Base-by-base conservation (phyloP, 2,888 invertebrate species). In the Drosophila aldrichi region DNA sequence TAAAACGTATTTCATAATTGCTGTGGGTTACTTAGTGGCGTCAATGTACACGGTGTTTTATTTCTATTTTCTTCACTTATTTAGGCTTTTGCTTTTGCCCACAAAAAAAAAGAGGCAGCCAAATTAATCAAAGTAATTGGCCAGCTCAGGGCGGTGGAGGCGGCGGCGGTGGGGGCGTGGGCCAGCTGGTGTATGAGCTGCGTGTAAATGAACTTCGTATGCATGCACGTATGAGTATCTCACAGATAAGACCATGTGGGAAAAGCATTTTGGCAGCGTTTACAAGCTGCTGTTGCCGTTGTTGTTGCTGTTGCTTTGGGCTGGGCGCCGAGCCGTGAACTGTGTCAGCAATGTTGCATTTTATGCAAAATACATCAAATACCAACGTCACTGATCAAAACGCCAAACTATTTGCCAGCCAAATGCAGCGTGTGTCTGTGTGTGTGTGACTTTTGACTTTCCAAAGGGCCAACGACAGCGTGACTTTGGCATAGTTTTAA, bases 1-100 rank as follows among this genome's bases (percentile, higher is more conserved):
- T 88, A 77, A 86, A 83, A 49, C 75, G 77, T 81, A 82, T 89
- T 89, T 89, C 87, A 87, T 87, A 87, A 87, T 89, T 89, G 77
- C 77, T 68, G 56, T 74, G 63, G 69, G 63, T 70, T 77, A 77
- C 62, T 67, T 63, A 70, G 56, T 49, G 72, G 70, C 81, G 80
- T 72, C 77, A 77, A 81, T 84, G 83, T 82, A 86, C 83, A 83
- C 63, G 62, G 69, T 48, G 51, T 52, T 58, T 61, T 43, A 12
- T 43, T 22, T 43, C 16, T 36, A 40, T 16, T 29, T 51, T 43
- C 16, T 40, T 32, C 54, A 43, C 34, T 22, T 44, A 44, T 57
- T 52, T 61, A 43, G 40, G 62, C 60, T 57, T 62, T 60, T 60
- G 18, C 49, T 69, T 49, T 43, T 58, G 59, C 67, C 43, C 57